Evolutionary conservation across 2,888 invertebrate genomes (phyloP).

Genomic region (Hyalella azteca): DNA sequence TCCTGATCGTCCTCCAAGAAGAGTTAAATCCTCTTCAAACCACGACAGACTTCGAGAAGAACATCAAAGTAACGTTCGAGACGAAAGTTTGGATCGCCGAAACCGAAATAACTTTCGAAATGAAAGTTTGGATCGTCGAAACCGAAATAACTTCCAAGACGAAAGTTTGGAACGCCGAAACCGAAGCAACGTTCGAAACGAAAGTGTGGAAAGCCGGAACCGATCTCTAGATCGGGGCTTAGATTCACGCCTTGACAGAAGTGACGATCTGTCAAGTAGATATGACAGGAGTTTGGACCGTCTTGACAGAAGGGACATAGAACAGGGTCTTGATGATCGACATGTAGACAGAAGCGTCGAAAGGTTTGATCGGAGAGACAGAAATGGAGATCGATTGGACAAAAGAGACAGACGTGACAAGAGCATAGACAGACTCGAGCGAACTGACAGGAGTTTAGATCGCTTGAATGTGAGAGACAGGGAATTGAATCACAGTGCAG

Average conservation of each 20-base stretch:
- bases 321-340: not conserved
- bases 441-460: not conserved
- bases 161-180: not conserved
- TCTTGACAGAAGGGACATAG: not conserved
- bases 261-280: slow-evolving; percentile 19
- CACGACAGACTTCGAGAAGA: slow-evolving; percentile 39
- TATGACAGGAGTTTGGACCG: slow-evolving; percentile 16
- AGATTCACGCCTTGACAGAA: not conserved
- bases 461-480: not conserved
- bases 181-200: not conserved
- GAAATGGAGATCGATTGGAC: not conserved
- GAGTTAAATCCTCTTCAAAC: slow-evolving; percentile 27
- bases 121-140: not conserved
- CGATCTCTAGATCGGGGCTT: not conserved
- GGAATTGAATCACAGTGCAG: not conserved
- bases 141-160: not conserved
- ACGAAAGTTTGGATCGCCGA: not conserved
- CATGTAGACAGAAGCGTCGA: not conserved
- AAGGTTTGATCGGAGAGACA: not conserved
- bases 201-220: not conserved
- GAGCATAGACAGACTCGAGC: not conserved
- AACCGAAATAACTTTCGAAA: no score
- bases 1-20: slow-evolving; percentile 46
- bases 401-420: not conserved
- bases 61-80: not conserved